phyloP scores from a whole-genome alignment of 2,113 vertebrate species.

The Athene noctua region DNA sequence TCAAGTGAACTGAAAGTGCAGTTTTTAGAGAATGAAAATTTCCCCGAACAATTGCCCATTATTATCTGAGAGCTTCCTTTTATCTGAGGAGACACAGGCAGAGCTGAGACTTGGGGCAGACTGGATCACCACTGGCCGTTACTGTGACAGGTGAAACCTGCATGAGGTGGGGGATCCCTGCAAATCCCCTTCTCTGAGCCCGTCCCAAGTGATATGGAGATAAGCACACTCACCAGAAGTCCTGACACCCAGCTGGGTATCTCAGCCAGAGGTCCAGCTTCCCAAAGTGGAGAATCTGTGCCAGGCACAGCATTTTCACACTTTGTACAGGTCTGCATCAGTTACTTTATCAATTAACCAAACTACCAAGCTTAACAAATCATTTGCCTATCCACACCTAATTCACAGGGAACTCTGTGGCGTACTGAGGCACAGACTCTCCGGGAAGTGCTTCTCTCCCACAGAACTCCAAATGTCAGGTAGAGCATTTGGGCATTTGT shows the following conservation, averaged over 20 bases:
- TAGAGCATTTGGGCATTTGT: not conserved
- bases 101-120: not conserved
- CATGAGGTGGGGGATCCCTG: not conserved
- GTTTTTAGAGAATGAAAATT: not conserved
- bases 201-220: rapidly evolving
- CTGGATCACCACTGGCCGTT: not conserved
- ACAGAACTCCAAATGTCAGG: not conserved
- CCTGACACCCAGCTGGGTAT: not conserved
- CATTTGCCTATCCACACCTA: not conserved
- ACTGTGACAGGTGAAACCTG: not conserved
- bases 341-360: not conserved
- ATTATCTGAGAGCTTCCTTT: not conserved
- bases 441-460: too few species aligned
- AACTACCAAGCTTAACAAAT: not conserved
- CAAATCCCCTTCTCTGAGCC: not conserved
- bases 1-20: not conserved
- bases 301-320: not conserved
- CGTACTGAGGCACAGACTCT: too few species aligned
- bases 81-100: not conserved
- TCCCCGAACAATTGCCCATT: not conserved
- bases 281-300: not conserved
- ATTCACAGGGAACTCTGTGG: not conserved
- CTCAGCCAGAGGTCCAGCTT: not conserved
- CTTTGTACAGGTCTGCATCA: not conserved
- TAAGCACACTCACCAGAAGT: not conserved